phyloP scores from a whole-genome alignment of 2,113 vertebrate genomes.

The Etia nguti region DNA sequence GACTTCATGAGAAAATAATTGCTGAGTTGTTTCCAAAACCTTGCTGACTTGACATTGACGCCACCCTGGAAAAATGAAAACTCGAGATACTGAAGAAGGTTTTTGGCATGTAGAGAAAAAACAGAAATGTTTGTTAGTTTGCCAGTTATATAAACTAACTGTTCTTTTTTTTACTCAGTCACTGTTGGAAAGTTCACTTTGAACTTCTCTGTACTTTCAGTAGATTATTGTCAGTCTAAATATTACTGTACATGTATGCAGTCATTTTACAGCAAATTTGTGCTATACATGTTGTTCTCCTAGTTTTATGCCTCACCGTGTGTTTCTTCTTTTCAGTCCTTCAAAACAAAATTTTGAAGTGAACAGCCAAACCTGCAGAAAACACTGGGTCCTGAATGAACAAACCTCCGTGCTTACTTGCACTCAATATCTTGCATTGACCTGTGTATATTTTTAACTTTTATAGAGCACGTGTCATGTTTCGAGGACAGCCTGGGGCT shows the following conservation, averaged over 20 bases:
- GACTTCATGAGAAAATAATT: neutral
- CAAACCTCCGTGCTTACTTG: constrained; percentile 35
- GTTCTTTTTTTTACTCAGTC: neutral
- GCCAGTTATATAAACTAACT: neutral
- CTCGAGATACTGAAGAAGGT: constrained; percentile 19
- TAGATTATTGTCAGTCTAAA: neutral
- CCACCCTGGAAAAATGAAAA: constrained; percentile 43
- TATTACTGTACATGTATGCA: constrained; percentile 30
- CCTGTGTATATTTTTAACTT: constrained; percentile 45
- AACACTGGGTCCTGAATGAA: constrained; percentile 1
- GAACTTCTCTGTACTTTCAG: neutral
- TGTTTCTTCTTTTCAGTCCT: constrained; percentile 52
- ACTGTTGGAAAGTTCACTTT: neutral
- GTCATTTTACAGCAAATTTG: neutral
- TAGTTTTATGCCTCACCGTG: constrained; percentile 19
- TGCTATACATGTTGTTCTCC: constrained; percentile 35
- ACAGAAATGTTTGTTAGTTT: constrained; percentile 19
- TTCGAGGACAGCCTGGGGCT: constrained; percentile 34
- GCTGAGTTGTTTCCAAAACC: constrained; percentile 30
- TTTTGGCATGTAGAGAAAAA: constrained; percentile 79
- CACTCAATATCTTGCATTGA: constrained; percentile 23
- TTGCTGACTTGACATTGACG: constrained; percentile 58
- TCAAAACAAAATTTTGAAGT: constrained; percentile 45
- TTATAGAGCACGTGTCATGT: constrained; percentile 54
- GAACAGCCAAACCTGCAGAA: constrained; percentile 2